phyloP scores from a whole-genome alignment of 1,140 invertebrate genomes.

The Orius insidiosus region DNA sequence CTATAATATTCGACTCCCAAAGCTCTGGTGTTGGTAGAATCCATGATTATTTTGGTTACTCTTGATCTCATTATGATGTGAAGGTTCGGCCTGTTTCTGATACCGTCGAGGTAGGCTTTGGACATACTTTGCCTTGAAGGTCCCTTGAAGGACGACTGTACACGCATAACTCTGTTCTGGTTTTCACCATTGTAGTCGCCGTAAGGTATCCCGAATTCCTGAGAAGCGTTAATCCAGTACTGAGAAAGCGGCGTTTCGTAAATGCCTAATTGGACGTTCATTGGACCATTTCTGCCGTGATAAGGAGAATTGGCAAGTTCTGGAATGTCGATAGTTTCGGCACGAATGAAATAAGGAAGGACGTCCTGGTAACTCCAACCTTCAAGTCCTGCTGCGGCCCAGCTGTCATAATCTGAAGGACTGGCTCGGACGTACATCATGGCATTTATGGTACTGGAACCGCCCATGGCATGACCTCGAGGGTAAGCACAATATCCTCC shows the following conservation, averaged over 20 bases:
- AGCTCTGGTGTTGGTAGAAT: background rate
- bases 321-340: background rate
- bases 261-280: slow-evolving; percentile 1
- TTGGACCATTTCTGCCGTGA: slow-evolving; percentile 1
- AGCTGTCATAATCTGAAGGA: slow-evolving; percentile 35
- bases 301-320: background rate
- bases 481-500: slow-evolving; percentile 37
- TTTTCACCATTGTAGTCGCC: slow-evolving; percentile 9
- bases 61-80: background rate
- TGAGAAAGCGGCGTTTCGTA: background rate
- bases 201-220: background rate
- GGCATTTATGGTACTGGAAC: slow-evolving; percentile 40
- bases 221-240: background rate
- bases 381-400: slow-evolving; percentile 28
- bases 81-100: slow-evolving; percentile 2
- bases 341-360: slow-evolving; percentile 27
- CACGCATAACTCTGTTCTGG: background rate
- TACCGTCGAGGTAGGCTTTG: background rate
- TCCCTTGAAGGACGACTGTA: background rate
- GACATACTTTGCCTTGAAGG: slow-evolving; percentile 6
- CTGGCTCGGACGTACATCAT: slow-evolving; percentile 44
- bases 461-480: slow-evolving; percentile 38
- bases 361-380: slow-evolving; percentile 37
- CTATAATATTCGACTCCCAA: background rate
- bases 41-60: slow-evolving; percentile 1